These are phyloP conservation scores for Boloria euphrosyne DNA, from an alignment of 2,888 invertebrate species.

Conservation along the genomic window DNA sequence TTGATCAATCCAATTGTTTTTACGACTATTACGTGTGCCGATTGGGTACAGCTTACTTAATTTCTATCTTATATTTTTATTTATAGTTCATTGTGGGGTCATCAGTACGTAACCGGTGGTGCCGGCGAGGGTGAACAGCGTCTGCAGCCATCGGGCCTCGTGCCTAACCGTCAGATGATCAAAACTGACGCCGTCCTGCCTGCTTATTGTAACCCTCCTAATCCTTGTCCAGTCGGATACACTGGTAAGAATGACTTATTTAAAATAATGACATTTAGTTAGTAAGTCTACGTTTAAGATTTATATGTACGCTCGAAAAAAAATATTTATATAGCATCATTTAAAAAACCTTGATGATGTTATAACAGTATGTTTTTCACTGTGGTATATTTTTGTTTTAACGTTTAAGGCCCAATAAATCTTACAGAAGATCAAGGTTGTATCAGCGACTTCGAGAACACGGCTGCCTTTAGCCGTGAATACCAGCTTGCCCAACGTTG, in stretches of 20 bases:
- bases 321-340: too few relatives aligned
- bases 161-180: conserved; percentile 86
- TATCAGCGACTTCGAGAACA: conserved; percentile 95
- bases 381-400: conserved; percentile 13
- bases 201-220: conserved; percentile 99
- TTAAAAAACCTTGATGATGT: too few relatives aligned
- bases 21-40: too few relatives aligned
- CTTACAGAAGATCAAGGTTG: conserved; percentile 91
- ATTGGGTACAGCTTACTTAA: too few relatives aligned
- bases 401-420: conserved; percentile 9
- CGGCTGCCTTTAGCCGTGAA: conserved; percentile 96
- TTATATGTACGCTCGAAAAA: too few relatives aligned
- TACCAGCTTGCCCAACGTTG: conserved; percentile 96
- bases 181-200: conserved; percentile 96
- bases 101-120: conserved; percentile 89
- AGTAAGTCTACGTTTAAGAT: too few relatives aligned
- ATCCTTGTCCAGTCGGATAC: conserved; percentile 98
- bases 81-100: conserved; percentile 85
- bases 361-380: neutral
- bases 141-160: conserved; percentile 79
- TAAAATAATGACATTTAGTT: too few relatives aligned
- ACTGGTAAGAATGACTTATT: conserved; percentile 79
- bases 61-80: conserved; percentile 10
- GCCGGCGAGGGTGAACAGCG: conserved; percentile 89
- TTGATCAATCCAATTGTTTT: too few relatives aligned